Percentiles rank a stretch among this genome's conserved stretches.
These are phyloP conservation scores for Tachina grossa DNA, from an alignment of 2,888 invertebrate genomes.

Conservation along the genomic window DNA sequence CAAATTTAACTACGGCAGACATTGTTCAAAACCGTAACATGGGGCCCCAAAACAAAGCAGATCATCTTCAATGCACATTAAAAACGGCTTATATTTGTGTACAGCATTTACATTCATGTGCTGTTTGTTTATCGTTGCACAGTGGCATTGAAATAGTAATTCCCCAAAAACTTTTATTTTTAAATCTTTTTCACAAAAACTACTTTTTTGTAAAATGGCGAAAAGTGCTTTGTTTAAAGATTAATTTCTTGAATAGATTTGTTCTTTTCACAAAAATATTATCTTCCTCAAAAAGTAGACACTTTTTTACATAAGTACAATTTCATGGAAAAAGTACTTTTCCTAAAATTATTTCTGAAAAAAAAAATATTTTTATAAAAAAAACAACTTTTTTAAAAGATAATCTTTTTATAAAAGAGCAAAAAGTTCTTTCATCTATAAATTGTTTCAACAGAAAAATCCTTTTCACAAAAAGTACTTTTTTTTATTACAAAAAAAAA, in stretches of 20 bases:
- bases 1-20: neutral
- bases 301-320: too few relatives aligned
- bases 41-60: slow-evolving; percentile 33
- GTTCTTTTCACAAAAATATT: too few relatives aligned
- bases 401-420: neutral
- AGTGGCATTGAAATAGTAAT: neutral
- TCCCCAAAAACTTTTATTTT: neutral
- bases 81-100: slow-evolving; percentile 18
- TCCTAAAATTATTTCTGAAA: too few relatives aligned
- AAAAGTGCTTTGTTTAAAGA: too few relatives aligned
- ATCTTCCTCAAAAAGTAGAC: too few relatives aligned
- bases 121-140: neutral
- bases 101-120: slow-evolving; percentile 24
- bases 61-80: slow-evolving; percentile 15
- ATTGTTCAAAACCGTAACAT: slow-evolving; percentile 1
- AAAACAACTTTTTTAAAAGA: neutral
- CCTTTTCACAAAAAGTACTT: neutral
- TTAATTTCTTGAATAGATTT: too few relatives aligned
- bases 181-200: neutral
- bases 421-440: neutral
- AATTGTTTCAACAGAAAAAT: neutral
- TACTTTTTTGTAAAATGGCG: too few relatives aligned
- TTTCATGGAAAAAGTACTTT: too few relatives aligned
- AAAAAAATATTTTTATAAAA: too few relatives aligned
- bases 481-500: neutral